phyloP scores from a whole-genome alignment of 2,113 vertebrate genomes.

The Dissostichus mawsoni region DNA sequence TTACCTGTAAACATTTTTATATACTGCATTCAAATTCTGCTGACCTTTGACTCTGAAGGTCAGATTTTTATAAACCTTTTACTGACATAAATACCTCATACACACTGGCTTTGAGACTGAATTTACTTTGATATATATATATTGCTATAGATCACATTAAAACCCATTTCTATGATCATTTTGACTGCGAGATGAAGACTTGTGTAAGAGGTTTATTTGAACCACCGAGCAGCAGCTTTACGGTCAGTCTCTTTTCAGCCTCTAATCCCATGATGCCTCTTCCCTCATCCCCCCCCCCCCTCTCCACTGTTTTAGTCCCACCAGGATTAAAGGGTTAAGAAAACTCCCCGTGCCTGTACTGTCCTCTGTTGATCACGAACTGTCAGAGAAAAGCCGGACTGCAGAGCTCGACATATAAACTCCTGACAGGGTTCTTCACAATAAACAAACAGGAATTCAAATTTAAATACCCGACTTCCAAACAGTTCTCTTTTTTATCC shows the following conservation, averaged over 20 bases:
- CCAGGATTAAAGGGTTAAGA: conserved; percentile 13
- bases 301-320: background rate
- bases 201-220: conserved; percentile 7
- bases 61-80: background rate
- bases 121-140: background rate
- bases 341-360: background rate
- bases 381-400: background rate
- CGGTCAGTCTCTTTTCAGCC: conserved; percentile 39
- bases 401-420: background rate
- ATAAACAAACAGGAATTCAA: too few species aligned
- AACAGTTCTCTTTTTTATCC: too few species aligned
- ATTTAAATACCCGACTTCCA: too few species aligned
- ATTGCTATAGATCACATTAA: background rate
- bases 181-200: background rate
- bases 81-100: background rate
- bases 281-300: conserved; percentile 6
- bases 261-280: conserved; percentile 70
- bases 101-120: background rate
- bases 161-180: background rate
- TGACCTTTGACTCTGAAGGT: background rate
- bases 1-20: background rate
- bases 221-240: conserved; percentile 29
- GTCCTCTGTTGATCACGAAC: background rate
- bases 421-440: background rate
- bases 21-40: background rate